Evolutionary conservation across 1,140 invertebrate genomes (phyloP), one percentile per base, ranked within the genome.

Genomic region (Melipona quadrifasciata): DNA sequence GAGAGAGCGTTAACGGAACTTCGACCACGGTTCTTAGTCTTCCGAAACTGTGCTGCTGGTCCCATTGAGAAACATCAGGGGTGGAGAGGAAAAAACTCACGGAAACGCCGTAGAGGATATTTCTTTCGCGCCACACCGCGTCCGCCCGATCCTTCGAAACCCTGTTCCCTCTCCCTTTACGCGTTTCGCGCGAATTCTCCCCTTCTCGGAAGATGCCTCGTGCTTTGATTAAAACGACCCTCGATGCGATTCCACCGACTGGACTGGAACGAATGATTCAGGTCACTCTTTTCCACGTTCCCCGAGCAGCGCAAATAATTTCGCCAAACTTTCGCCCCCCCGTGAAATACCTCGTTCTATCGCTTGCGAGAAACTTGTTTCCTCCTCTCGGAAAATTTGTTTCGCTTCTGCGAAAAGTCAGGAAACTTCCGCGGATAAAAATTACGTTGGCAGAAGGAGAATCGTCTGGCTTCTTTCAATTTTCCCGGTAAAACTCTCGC

Each of bases 291-390:
- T 34, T 8, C 17, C 12, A 39, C 57, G 16, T n/a, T 14, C 2
- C 27, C 5, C 65, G 39, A 8, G 24, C 57, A 74, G n/a, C 57
- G 70, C 39, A 53, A 73, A 81, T 57, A 74, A 65, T 73, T 21
- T n/a, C 16, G 55, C 39, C 27, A 34, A 51, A 12, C 58, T 12
- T n/a, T 61, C 24, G 19, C 24, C 2, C 11, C 11, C 11, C 11
- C 24, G 12, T 61, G 19, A 61, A n/a, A 61, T 24, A 61, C 3
- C 24, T n/a, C 12, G 1, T 34, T 57, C 17, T 21, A 14, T 21
- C 34, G 0, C 19, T 17, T 55, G 53, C 1, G 64, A 75, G 39
- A 65, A 82, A 65, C 58, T 61, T 65, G 8, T 74, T 75, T 75
- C 47, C 16, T 2, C 16, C 5, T 19, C 21, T 39, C 34, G 55